These are phyloP conservation scores for Lepidothrix coronata DNA, from an alignment of 2,113 vertebrate genomes.

Conservation along the genomic window DNA sequence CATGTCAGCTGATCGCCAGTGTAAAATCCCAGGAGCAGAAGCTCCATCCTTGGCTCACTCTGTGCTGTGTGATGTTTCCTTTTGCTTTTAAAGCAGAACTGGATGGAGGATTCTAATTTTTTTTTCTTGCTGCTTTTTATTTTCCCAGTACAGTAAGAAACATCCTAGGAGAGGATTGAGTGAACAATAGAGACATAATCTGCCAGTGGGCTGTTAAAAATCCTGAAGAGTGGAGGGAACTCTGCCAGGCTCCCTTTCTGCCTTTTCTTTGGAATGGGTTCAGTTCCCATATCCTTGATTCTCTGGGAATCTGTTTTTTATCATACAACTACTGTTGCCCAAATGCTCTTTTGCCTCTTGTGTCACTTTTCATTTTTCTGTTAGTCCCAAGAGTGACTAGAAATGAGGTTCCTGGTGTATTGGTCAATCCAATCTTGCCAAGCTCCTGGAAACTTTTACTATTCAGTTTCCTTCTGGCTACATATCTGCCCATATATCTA, in stretches of 20 bases:
- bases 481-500: rapidly evolving
- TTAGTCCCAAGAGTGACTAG: background rate
- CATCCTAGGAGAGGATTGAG: background rate
- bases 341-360: background rate
- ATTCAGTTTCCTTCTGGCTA: background rate
- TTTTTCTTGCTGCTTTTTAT: background rate
- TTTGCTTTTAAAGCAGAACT: background rate
- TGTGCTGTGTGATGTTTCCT: background rate
- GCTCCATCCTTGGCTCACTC: background rate
- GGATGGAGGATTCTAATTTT: background rate
- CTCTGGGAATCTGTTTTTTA: background rate
- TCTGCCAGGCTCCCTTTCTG: background rate
- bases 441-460: background rate
- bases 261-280: background rate
- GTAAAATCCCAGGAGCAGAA: background rate
- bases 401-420: background rate
- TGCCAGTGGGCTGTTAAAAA: background rate
- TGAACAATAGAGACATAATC: background rate
- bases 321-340: background rate
- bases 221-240: background rate
- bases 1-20: background rate
- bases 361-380: background rate
- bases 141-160: background rate
- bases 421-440: background rate
- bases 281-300: background rate